phyloP scores from a whole-genome alignment of 1,140 invertebrate species.

The Dreissena rostriformis region DNA sequence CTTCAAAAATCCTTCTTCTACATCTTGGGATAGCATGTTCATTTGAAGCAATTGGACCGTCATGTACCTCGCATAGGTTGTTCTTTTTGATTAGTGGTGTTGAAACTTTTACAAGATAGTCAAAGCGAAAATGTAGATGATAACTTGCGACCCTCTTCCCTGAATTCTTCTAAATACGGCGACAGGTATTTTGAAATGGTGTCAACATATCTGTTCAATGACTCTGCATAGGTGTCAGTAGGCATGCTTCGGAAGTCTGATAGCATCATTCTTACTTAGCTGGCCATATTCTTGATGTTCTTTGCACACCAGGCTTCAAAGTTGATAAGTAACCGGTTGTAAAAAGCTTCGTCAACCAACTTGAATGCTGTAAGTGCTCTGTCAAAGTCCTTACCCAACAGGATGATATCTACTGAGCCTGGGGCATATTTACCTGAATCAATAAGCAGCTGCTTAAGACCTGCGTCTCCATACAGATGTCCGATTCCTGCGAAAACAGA shows the following conservation, averaged over 20 bases:
- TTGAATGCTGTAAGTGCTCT: slow-evolving; percentile 15
- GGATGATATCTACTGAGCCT: background rate
- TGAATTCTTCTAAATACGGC: background rate
- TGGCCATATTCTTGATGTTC: background rate
- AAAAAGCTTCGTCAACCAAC: slow-evolving; percentile 24
- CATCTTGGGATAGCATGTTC: background rate
- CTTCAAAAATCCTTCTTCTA: too few species aligned
- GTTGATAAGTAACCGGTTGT: background rate
- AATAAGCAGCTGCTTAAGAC: slow-evolving; percentile 2
- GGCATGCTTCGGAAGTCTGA: background rate
- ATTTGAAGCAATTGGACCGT: background rate
- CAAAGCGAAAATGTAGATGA: slow-evolving; percentile 7
- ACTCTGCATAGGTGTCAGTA: background rate
- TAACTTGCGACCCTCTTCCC: background rate
- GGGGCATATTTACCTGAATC: slow-evolving; percentile 20
- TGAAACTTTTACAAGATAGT: slow-evolving; percentile 3
- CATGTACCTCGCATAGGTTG: background rate
- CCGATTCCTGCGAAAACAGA: slow-evolving; percentile 18
- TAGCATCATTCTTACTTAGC: background rate
- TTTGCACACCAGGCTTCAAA: background rate
- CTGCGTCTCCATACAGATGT: slow-evolving; percentile 13
- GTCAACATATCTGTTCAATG: background rate
- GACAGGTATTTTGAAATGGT: background rate
- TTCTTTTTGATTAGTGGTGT: slow-evolving; percentile 1
- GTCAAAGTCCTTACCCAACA: slow-evolving; percentile 39